Percentiles rank a stretch among this genome's conserved stretches.
These are phyloP conservation scores for Acrossocheilus wenchowensis DNA, from an alignment of 2,797 vertebrate species.

Conservation along the genomic window DNA sequence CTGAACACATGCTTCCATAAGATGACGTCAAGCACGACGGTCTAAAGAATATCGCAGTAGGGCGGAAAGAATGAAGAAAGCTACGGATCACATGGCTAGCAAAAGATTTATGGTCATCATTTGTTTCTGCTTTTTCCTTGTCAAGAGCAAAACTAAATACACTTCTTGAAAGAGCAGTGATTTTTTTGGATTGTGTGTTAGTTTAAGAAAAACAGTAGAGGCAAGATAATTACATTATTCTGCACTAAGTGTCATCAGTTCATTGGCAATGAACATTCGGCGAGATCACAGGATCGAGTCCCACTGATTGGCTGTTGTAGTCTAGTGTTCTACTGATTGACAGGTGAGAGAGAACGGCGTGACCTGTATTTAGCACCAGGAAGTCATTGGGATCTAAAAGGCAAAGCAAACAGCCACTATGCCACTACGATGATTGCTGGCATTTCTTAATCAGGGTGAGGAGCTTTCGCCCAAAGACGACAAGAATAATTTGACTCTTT, in stretches of 20 bases:
- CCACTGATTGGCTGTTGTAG: conserved; percentile 36
- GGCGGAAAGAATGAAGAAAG: conserved; percentile 86
- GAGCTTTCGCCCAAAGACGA: conserved; percentile 12
- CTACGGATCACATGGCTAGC: conserved; percentile 72
- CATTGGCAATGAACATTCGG: not conserved
- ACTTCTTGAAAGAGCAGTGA: conserved; percentile 42
- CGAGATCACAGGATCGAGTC: conserved; percentile 18
- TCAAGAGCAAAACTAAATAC: conserved; percentile 48
- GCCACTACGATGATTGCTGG: conserved; percentile 48
- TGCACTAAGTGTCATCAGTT: conserved; percentile 25
- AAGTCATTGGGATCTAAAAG: conserved; percentile 51
- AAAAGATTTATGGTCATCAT: conserved; percentile 55
- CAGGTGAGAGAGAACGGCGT: conserved; percentile 45
- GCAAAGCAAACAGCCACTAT: conserved; percentile 38
- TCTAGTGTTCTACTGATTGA: conserved; percentile 47
- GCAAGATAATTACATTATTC: conserved; percentile 32
- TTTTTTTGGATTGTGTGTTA: conserved; percentile 61
- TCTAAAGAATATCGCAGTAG: conserved; percentile 91
- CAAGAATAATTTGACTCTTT: conserved; percentile 19
- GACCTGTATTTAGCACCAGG: conserved; percentile 55
- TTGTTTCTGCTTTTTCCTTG: conserved; percentile 59
- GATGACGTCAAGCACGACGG: conserved; percentile 96
- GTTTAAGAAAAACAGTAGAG: conserved; percentile 52
- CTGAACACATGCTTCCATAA: conserved; percentile 99
- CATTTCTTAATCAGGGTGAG: conserved; percentile 37